phyloP scores from a whole-genome alignment of 1,140 invertebrate species.

The Cotesia vestalis region DNA sequence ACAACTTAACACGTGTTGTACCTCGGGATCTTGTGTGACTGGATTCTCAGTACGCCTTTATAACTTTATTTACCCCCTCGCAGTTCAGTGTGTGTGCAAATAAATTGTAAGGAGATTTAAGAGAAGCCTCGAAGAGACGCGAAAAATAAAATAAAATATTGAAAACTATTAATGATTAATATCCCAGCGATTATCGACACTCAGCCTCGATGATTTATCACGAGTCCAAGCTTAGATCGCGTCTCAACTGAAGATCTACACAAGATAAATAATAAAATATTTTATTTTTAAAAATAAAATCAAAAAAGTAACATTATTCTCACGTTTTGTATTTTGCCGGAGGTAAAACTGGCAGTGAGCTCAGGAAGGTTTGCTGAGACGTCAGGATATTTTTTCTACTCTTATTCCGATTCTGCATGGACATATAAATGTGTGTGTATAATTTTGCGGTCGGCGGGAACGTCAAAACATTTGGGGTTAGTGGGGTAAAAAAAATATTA shows the following conservation, averaged over 20 bases:
- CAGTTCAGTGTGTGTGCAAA: not conserved
- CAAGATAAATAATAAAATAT: slow-evolving; percentile 16
- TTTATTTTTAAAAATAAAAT: slow-evolving; percentile 3
- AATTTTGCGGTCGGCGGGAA: slow-evolving; percentile 61
- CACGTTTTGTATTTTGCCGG: slow-evolving; percentile 7
- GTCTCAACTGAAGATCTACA: not conserved
- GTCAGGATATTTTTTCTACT: slow-evolving; percentile 26
- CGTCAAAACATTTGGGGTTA: slow-evolving; percentile 53
- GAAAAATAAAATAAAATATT: slow-evolving; percentile 1
- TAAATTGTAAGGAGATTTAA: too few species aligned
- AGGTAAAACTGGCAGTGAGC: not conserved
- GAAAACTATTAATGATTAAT: slow-evolving; percentile 9
- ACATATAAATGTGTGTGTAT: slow-evolving; percentile 42
- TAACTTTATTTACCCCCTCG: slow-evolving; percentile 43
- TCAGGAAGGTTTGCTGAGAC: slow-evolving; percentile 8
- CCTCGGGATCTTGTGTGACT: slow-evolving; percentile 19
- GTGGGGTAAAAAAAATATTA: slow-evolving; percentile 23
- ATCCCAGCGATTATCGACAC: not conserved
- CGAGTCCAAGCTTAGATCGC: not conserved
- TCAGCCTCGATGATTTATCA: not conserved
- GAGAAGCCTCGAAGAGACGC: not conserved
- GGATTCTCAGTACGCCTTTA: slow-evolving; percentile 41
- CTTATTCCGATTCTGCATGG: slow-evolving; percentile 27
- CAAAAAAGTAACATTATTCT: slow-evolving; percentile 13
- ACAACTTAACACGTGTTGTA: slow-evolving; percentile 3